phyloP scores from a whole-genome alignment of 2,888 invertebrate genomes.

The Caenorhabditis doughertyi region DNA sequence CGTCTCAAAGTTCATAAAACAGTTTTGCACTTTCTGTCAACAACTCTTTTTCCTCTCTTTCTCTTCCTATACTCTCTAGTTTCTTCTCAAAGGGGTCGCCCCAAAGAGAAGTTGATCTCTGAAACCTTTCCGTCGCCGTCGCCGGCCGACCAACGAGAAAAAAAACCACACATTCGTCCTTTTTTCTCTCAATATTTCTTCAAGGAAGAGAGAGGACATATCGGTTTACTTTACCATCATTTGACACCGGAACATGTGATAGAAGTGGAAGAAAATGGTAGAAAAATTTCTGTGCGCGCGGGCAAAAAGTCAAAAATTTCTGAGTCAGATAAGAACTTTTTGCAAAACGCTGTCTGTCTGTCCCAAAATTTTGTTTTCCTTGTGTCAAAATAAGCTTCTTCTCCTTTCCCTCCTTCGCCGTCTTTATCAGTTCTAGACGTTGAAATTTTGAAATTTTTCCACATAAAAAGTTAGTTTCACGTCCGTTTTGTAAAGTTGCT shows the following conservation, averaged over 20 bases:
- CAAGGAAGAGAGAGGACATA: constrained; percentile 17
- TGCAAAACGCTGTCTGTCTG: constrained; percentile 1
- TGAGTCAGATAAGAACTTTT: constrained; percentile 11
- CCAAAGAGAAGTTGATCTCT: constrained; percentile 20
- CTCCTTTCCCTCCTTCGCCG: not conserved
- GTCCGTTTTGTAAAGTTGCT: not conserved
- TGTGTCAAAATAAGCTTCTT: constrained; percentile 36
- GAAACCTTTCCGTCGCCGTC: not conserved
- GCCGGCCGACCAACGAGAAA: constrained; percentile 25
- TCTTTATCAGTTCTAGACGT: constrained; percentile 44
- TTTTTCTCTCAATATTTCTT: constrained; percentile 1
- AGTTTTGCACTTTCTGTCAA: constrained; percentile 57
- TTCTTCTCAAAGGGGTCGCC: constrained; percentile 12
- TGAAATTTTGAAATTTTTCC: constrained; percentile 1
- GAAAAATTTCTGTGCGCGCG: not conserved
- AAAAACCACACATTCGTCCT: constrained; percentile 14
- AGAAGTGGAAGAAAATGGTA: not conserved
- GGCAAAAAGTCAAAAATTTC: not conserved
- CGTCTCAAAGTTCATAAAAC: constrained; percentile 53
- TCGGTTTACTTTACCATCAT: constrained; percentile 45
- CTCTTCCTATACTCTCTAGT: too few relatives aligned
- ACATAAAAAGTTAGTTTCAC: constrained; percentile 26
- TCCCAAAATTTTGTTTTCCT: constrained; percentile 3
- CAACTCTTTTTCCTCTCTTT: too few relatives aligned
- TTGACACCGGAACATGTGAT: constrained; percentile 55